These are phyloP conservation scores for Drepana arcuata DNA, from an alignment of 1,140 invertebrate species.

Conservation along the genomic window DNA sequence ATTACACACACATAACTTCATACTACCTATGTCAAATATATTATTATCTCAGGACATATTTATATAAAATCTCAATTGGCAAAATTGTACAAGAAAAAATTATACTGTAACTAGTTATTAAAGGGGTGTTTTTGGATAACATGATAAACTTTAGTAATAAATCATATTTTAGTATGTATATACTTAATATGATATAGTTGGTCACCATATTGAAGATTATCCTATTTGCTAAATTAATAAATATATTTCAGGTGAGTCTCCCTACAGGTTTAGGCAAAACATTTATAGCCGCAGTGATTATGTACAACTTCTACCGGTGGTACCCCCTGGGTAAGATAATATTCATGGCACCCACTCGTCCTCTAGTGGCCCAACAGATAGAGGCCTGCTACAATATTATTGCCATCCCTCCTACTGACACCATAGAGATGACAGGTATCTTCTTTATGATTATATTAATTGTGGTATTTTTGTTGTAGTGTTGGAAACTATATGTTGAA, in stretches of 20 bases:
- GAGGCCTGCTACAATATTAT: conserved; percentile 93
- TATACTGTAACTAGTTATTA: too few species aligned
- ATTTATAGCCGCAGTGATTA: conserved; percentile 96
- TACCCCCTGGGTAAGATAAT: conserved; percentile 90
- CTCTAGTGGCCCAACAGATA: conserved; percentile 95
- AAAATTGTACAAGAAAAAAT: too few species aligned
- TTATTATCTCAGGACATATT: too few species aligned
- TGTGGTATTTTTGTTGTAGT: background rate
- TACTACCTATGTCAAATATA: too few species aligned
- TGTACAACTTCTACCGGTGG: conserved; percentile 97
- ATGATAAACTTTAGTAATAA: too few species aligned
- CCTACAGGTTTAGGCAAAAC: conserved; percentile 92
- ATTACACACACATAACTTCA: too few species aligned
- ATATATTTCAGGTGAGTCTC: conserved; percentile 71
- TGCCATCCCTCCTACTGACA: conserved; percentile 87
- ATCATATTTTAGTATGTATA: too few species aligned
- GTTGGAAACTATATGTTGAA: background rate
- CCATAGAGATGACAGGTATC: conserved; percentile 90
- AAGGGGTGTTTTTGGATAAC: too few species aligned
- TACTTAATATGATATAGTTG: too few species aligned
- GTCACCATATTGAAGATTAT: background rate
- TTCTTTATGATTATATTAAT: background rate
- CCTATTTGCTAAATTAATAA: background rate
- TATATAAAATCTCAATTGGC: too few species aligned
- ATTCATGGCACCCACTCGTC: conserved; percentile 95